Base-by-base conservation (phyloP, 2,113 vertebrate genomes). In the Urocitellus parryii region DNA sequence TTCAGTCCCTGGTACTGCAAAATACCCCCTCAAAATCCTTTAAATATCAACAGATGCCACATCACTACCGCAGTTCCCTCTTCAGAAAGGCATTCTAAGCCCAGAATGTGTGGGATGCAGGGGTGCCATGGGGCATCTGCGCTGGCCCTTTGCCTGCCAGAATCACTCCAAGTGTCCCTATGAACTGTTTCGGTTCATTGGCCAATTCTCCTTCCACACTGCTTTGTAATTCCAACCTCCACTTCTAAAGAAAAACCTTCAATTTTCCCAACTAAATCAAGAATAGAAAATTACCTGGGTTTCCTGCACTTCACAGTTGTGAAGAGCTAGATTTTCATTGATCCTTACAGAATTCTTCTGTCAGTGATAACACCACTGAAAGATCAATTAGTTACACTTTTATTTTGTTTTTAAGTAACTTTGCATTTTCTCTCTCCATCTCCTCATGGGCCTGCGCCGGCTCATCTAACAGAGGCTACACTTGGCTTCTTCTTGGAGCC, bases 271-370 rank as follows among this genome's bases (percentile, higher is more conserved):
- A 88, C 77, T 73, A 73, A 88, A 92, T 85, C 73, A 85, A 96
- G 86, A 95, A 76, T 37, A 95, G 81, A 89, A 96, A 90, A 80
- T 79, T 56, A 65, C 86, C 91, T 72, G 63, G 63, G 56, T 61
- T 96, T 79, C 45, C 0, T 51, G 76, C 37, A 65, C 72, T 73
- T 95, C 80, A 29, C 67, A 86, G 29, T 94, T 85, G 29, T 61
- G 37, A 70, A 94, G 92, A 93, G 95, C 87, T 6, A 53, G 65
- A 73, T 91, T 97, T 96, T 96, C n/a, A 79, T 25, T 74, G 48
- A 96, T 89, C 89, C 37, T 96, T 45, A 37, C 22, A 48, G 10
- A 17, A 84, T 94, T 93, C 65, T 97, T 94, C 63, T 85, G 84
- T 96, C 42, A 51, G 67, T 90, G 76, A 82, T 91, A 79, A 87